Conservation (phyloP, 2,113 vertebrate species). For the Polypterus senegalus region DNA sequence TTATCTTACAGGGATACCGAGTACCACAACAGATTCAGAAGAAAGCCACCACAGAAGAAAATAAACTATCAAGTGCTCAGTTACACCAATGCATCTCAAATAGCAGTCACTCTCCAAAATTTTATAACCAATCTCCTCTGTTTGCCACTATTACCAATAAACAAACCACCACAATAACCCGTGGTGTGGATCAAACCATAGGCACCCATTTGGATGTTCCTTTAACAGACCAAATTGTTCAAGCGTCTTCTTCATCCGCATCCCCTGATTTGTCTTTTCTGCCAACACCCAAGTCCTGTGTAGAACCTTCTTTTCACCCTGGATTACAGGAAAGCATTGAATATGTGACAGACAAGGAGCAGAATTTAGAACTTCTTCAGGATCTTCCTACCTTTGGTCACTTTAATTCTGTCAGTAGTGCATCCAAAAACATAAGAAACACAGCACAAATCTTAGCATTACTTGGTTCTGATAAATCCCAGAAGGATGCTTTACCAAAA, state of each 20-base stretch:
- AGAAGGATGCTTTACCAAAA: too few relatives aligned
- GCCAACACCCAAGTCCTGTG: too few relatives aligned
- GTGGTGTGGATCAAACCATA: not conserved
- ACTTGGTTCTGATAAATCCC: conserved; percentile 25
- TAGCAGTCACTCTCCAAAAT: conserved; percentile 20
- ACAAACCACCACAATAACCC: conserved; percentile 1
- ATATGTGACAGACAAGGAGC: too few relatives aligned
- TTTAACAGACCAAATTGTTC: not conserved
- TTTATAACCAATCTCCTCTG: conserved; percentile 26
- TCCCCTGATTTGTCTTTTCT: too few relatives aligned
- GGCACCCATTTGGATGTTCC: conserved; percentile 4
- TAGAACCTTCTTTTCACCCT: too few relatives aligned
- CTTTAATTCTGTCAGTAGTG: too few relatives aligned
- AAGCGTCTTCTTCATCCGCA: too few relatives aligned
- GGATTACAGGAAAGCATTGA: too few relatives aligned
- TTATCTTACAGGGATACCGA: conserved; percentile 42
- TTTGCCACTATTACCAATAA: conserved; percentile 34
- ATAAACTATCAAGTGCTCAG: not conserved
- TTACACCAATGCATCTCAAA: conserved; percentile 9
- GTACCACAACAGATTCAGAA: conserved; percentile 43
- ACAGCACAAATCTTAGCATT: conserved; percentile 53
- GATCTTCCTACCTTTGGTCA: not conserved
- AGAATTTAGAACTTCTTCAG: not conserved
- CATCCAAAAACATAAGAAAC: conserved; percentile 37
- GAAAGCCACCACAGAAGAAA: conserved; percentile 28